Evolutionary conservation across 2,113 vertebrate genomes (phyloP).

Genomic region (Merops nubicus): DNA sequence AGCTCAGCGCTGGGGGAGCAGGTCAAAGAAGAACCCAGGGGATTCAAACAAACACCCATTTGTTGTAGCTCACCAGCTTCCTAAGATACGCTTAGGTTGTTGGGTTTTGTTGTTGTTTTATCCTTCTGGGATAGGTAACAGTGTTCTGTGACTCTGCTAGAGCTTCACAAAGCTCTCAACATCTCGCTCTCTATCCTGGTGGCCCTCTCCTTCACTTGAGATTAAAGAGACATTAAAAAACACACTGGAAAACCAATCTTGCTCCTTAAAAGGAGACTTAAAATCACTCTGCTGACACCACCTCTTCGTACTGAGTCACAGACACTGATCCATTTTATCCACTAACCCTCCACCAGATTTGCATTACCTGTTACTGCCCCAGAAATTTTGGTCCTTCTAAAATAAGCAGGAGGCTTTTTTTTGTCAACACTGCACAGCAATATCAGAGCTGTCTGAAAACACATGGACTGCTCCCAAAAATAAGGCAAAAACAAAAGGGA

Average conservation of each 20-base stretch:
- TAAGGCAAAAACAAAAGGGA: background rate
- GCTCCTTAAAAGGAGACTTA: background rate
- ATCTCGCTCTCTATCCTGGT: background rate
- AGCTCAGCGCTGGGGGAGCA: background rate
- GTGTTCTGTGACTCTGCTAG: background rate
- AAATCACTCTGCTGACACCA: rapidly evolving
- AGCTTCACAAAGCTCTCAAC: background rate
- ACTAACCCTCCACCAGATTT: background rate
- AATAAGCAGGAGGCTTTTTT: background rate
- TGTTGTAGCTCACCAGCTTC: background rate
- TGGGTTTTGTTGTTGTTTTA: background rate
- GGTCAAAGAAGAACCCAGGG: background rate
- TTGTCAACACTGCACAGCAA: background rate
- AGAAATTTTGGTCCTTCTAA: background rate
- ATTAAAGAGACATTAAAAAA: background rate
- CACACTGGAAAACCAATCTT: background rate
- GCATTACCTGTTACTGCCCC: background rate
- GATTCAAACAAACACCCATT: background rate
- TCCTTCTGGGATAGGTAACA: background rate
- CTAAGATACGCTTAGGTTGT: background rate
- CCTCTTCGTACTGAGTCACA: background rate
- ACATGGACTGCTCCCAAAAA: rapidly evolving
- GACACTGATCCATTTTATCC: background rate
- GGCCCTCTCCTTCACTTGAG: background rate
- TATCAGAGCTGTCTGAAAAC: rapidly evolving